Evolutionary conservation across 2,888 invertebrate genomes (phyloP), one percentile per base, ranked within the genome.

Genomic region (Atethmia centrago): DNA sequence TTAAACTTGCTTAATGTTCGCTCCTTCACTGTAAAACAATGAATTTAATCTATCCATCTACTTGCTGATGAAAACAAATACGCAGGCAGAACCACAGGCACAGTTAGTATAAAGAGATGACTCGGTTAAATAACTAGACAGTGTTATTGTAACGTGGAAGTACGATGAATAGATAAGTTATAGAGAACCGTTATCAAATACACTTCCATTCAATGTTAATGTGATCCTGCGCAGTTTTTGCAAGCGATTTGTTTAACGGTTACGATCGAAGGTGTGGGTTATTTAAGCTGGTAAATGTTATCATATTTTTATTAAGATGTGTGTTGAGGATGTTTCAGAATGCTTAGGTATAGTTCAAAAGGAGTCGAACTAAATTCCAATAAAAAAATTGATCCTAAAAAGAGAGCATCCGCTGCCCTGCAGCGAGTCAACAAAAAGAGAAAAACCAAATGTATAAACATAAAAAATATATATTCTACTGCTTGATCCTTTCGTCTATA

Each of bases 201-300:
- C 36, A 56, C 40, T 31, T 14, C 68, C 40, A 82, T 84, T 84
- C 81, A 82, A 82, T 84, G 81, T 64, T 73, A 82, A 82, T 84
- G 36, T 53, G 21, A 76, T 84, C 71, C 82, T 82, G 84, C 61
- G 42, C 70, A 68, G 67, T 84, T 82, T 84, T 82, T 84, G 77
- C 56, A 42, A 19, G 31, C 51, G 53, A 77, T 68, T 77, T 80
- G 64, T 73, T 61, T 84, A 75, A 83, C 84, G 80, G 84, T 84
- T 49, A 36, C 47, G 31, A 25, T 45, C 1, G 3, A 36, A 28
- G 42, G 28, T 31, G 40, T 71, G 36, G n/a, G 55, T 66, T 45
- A 42, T 79, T 53, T 66, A 31, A 63, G 49, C 1, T 45, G 19
- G 14, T 58, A 5, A 36, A 49, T 49, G 8, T 31, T 51, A 36